Base-by-base conservation (phyloP, 64 coral and sea anemone species). In the Stylophora pistillata region DNA sequence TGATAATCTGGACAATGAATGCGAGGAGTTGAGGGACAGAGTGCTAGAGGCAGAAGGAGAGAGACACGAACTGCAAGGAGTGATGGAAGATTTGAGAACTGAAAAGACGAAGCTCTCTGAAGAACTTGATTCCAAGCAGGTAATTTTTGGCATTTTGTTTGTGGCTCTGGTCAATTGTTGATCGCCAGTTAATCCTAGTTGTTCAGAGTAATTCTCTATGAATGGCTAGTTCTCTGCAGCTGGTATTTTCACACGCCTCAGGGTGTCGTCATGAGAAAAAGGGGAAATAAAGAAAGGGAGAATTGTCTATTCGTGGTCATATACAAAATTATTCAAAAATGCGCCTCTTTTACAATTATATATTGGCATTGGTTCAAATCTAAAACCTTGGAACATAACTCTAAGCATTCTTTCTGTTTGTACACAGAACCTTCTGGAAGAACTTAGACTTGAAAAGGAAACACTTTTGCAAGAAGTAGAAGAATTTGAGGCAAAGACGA, bases 1-100 rank as follows among this genome's bases (percentile, higher is more conserved):
- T 15, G 96, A 98, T 84, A 93, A 98, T 33, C 56, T 98, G 61
- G 96, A 98, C 60, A 82, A 59, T 55, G 93, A 95, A 53, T 98
- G 96, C 79, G 96, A 98, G 54, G 87, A 89, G 53, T 82, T 98
- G 26, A 58, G 93, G 86, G 96, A 95, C 21, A 91, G 71, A 53
- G 62, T 98, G 21, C 78, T 93, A 54, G 96, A 98, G 31, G 53
- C 84, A 13, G 90, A 95, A 13, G 93, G 96, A 13, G 93, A 90
- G 41, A 95, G 88, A 60, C 93, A 98, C 34, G 96, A 98, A 54
- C 69, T 98, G 18, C 87, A 92, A 80, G 96, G 95, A 58, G 81
- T 85, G 1, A 75, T 95, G 18, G 83, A 87, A 55, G 69, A 55
- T 76, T 37, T 86, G 37, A 60, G 87, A 47, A 32, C 33, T 13